These are phyloP conservation scores for Balaeniceps rex DNA, from an alignment of 2,113 vertebrate species.

Conservation along the genomic window DNA sequence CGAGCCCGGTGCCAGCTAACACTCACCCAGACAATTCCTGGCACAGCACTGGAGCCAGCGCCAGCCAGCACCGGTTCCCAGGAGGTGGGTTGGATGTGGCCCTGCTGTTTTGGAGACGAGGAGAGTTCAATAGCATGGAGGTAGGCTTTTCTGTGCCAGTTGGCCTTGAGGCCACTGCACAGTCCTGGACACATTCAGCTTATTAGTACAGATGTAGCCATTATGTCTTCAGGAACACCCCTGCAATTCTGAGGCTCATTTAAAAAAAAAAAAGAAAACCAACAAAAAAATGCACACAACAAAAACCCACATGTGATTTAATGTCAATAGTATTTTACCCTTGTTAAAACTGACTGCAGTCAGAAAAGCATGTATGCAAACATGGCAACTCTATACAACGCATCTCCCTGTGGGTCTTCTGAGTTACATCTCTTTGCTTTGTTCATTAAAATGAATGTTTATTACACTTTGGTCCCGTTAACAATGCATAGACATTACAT, in stretches of 20 bases:
- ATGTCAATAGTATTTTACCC: conserved; percentile 54
- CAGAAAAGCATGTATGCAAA: conserved; percentile 54
- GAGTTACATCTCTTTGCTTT: conserved; percentile 59
- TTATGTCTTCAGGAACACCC: conserved; percentile 25
- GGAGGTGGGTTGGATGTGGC: conserved; percentile 39
- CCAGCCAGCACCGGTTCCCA: not conserved
- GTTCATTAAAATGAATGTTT: conserved; percentile 56
- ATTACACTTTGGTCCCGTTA: conserved; percentile 37
- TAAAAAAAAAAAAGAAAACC: not conserved
- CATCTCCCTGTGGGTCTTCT: conserved; percentile 28
- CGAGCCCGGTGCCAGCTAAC: not conserved
- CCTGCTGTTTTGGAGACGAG: conserved; percentile 15
- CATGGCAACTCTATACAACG: conserved; percentile 33
- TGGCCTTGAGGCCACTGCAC: not conserved
- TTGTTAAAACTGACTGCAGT: conserved; percentile 56
- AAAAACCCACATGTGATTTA: conserved; percentile 49
- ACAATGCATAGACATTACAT: conserved; percentile 60
- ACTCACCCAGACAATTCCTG: conserved; percentile 33
- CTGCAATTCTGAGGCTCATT: conserved; percentile 1
- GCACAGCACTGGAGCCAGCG: not conserved
- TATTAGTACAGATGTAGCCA: conserved; percentile 34
- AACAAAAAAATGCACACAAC: not conserved
- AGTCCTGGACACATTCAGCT: not conserved
- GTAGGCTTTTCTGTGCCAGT: conserved; percentile 24
- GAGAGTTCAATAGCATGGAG: conserved; percentile 11